Base-by-base conservation (phyloP, 35 echinoderm and acorn worm species). In the Heliocidaris erythrogramma region DNA sequence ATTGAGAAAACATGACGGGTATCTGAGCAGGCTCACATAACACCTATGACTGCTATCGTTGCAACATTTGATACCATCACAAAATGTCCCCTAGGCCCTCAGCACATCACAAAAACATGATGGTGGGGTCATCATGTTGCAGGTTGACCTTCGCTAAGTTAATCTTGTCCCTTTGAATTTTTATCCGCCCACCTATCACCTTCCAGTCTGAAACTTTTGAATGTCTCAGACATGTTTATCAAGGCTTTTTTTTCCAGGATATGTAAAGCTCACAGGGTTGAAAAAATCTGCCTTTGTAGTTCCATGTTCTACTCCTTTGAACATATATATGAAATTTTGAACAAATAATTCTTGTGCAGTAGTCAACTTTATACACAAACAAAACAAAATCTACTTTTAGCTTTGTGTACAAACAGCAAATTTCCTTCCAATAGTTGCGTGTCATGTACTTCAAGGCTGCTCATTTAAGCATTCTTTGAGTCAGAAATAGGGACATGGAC, bases 111-210 rank as follows among this genome's bases (percentile, higher is more conserved):
- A 27, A 89, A 89, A 47, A 89, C 87, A 89, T 78, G 87, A 32
- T 48, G 47, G 87, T 89, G 87, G 14, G 31, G 87, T 48, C 31
- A 9, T 48, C 87, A 89, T 89, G 87, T 89, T 89, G 87, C 31
- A 89, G 87, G 87, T 47, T 89, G 87, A 89, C 87, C 87, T 89
- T 89, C 87, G 47, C 24, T 17, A 47, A 17, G 32, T 32, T 89
- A 35, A 89, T 47, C 87, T 31, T 31, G 13, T 48, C 18, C 87
- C 18, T 48, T 47, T 48, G 87, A 89, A 89, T 89, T 89, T 89
- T 89, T 47, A 89, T 89, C 87, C 30, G 47, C 87, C 87, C 31
- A 89, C 87, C 31, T 89, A 89, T 89, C 87, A 89, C 87, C 87
- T 89, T n/a, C 32, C 87, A 78, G 65, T 78, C 65, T 78, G 65